phyloP scores from a whole-genome alignment of 2,888 invertebrate species.

The Eupithecia dodoneata region DNA sequence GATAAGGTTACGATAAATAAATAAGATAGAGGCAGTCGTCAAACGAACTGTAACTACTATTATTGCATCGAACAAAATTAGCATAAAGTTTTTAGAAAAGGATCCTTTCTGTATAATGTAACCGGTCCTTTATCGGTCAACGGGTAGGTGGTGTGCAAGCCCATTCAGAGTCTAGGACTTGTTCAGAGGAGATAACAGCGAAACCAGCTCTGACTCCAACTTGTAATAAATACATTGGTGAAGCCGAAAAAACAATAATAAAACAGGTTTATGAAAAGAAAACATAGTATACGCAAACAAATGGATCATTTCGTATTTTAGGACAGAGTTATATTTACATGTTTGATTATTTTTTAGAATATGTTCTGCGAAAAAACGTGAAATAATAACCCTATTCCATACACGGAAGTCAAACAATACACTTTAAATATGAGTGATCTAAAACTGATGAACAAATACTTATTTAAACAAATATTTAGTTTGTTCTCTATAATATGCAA shows the following conservation, averaged over 20 bases:
- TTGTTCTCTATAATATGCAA: background rate
- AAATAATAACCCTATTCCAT: background rate
- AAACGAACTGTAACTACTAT: constrained; percentile 12
- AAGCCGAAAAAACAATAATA: background rate
- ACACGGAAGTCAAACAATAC: background rate
- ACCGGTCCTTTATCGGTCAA: constrained; percentile 9
- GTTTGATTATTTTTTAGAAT: background rate
- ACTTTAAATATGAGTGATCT: background rate
- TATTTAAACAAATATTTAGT: background rate
- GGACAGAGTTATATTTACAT: background rate
- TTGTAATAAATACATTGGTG: background rate
- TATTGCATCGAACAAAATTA: constrained; percentile 5
- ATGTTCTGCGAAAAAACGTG: background rate
- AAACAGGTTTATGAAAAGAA: background rate
- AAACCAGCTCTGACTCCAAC: background rate
- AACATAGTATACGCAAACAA: background rate
- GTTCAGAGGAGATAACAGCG: background rate
- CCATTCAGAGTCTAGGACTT: constrained; percentile 2
- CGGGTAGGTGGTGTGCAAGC: background rate
- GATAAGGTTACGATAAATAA: constrained; percentile 1
- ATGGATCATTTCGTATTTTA: background rate
- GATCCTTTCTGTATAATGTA: constrained; percentile 7
- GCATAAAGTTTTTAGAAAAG: constrained; percentile 4
- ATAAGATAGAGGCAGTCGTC: background rate
- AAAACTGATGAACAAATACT: background rate